A percentile compares a stretch with the other conserved stretches of the same genome.
Conservation (phyloP, 2,113 vertebrate genomes). For the Agelaius tricolor region DNA sequence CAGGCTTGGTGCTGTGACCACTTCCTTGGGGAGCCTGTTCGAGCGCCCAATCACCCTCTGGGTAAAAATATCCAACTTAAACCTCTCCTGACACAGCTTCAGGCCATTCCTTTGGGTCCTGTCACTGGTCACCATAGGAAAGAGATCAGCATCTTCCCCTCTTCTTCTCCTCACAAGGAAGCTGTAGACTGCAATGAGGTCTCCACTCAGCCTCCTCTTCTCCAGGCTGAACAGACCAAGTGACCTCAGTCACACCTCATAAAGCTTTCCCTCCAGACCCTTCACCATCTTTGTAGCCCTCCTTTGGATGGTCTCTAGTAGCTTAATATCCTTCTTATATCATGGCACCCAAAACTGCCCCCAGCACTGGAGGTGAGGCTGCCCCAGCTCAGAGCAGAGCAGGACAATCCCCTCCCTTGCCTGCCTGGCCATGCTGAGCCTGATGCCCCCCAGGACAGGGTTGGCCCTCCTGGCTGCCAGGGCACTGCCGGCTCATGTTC, state of each 20-base stretch:
- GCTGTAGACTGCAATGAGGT: not conserved
- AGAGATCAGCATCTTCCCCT: not conserved
- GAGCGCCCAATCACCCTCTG: not conserved
- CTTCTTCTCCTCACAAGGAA: not conserved
- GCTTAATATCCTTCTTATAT: accelerated
- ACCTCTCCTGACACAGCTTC: not conserved
- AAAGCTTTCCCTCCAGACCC: not conserved
- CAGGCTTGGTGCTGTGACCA: not conserved
- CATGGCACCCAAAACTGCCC: accelerated
- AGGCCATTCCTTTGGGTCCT: not conserved
- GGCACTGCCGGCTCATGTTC: not conserved
- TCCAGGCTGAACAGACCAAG: not conserved
- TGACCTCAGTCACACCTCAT: not conserved
- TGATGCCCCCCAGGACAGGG: accelerated
- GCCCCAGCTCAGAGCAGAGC: accelerated
- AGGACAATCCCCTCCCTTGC: not conserved
- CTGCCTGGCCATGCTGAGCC: accelerated
- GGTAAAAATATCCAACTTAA: not conserved
- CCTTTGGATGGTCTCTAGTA: not conserved
- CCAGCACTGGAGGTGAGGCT: not conserved
- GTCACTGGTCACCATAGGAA: not conserved
- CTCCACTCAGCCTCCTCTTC: not conserved
- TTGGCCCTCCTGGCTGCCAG: not conserved
- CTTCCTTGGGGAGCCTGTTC: not conserved
- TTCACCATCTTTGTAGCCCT: not conserved